phyloP scores from a whole-genome alignment of 2,113 vertebrate species.

The Alligator mississippiensis region DNA sequence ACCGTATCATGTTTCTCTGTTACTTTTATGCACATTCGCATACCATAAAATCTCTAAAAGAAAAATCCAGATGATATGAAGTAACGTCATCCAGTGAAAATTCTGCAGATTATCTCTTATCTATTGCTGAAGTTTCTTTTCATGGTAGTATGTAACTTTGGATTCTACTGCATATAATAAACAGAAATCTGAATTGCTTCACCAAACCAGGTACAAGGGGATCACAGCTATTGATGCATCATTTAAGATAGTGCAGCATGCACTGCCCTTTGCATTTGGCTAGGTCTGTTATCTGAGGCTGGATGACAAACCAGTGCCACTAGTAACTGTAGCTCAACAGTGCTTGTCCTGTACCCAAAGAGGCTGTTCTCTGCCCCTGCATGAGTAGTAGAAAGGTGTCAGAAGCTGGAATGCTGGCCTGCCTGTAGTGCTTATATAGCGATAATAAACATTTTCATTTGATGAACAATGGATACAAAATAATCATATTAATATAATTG shows the following conservation, averaged over 20 bases:
- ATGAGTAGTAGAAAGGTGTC: background rate
- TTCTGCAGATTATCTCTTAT: background rate
- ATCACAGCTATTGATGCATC: background rate
- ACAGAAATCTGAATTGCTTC: background rate
- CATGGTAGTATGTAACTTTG: background rate
- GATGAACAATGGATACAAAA: conserved; percentile 41
- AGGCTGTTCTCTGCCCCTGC: background rate
- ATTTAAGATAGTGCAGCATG: background rate
- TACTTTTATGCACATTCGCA: background rate
- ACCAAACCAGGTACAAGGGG: background rate
- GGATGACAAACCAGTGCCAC: background rate
- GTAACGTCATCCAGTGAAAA: background rate
- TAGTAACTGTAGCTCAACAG: background rate
- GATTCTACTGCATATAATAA: background rate
- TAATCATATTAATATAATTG: background rate
- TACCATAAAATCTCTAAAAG: background rate
- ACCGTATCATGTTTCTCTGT: background rate
- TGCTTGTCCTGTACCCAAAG: background rate
- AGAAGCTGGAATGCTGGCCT: background rate
- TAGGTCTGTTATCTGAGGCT: background rate
- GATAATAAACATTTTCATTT: conserved; percentile 37
- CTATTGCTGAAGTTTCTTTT: background rate
- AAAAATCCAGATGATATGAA: background rate
- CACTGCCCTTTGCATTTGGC: background rate
- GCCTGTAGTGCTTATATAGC: background rate